These are phyloP conservation scores for Gnathonemus longibarbis DNA, from an alignment of 2,113 vertebrate genomes.

Conservation along the genomic window DNA sequence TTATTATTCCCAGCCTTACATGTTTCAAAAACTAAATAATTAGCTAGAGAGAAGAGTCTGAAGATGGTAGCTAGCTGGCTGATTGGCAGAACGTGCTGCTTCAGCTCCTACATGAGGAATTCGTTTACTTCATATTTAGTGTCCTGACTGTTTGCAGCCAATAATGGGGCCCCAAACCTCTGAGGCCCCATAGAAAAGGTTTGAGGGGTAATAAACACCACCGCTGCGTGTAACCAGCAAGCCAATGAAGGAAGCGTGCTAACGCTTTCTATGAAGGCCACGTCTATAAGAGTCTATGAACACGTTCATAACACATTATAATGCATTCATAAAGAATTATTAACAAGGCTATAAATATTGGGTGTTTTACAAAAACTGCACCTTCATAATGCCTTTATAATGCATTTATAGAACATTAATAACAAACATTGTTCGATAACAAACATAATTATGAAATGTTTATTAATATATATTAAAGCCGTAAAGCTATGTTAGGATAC, in stretches of 20 bases:
- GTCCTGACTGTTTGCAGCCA: not conserved
- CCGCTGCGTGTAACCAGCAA: not conserved
- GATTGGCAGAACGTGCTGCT: not conserved
- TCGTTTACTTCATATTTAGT: not conserved
- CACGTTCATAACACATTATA: not conserved
- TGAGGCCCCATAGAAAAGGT: not conserved
- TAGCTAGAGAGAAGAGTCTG: not conserved
- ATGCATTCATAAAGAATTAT: not conserved
- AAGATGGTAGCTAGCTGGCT: not conserved
- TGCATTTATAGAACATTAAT: not conserved
- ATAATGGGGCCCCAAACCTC: not conserved
- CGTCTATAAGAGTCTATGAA: not conserved
- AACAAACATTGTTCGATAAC: not conserved
- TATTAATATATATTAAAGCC: not conserved
- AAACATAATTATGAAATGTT: not conserved
- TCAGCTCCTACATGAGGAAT: not conserved
- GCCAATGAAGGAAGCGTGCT: not conserved
- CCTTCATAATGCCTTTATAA: not conserved
- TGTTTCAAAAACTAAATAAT: not conserved
- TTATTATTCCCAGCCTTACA: not conserved
- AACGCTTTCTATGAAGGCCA: not conserved
- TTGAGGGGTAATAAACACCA: not conserved
- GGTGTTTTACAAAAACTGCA: not conserved
- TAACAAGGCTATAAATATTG: not conserved
- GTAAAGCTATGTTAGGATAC: not conserved